Evolutionary conservation across 1,140 invertebrate species (phyloP).

Genomic region (Medauroidea extradentata): DNA sequence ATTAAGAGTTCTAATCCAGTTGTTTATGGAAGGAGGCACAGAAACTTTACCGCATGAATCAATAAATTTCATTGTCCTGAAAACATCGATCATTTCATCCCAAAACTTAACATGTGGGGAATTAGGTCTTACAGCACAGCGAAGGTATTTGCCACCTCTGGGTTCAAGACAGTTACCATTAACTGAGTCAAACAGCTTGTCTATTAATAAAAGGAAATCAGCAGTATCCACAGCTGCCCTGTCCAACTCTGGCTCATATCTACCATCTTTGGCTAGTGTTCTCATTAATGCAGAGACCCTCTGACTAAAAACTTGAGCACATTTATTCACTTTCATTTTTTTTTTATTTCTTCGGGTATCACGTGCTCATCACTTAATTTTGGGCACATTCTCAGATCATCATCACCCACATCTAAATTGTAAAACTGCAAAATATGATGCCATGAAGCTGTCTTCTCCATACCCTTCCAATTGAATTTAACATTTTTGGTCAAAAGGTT

Average conservation of each 20-base stretch:
- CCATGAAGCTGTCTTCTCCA: not conserved
- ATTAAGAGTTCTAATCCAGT: no score
- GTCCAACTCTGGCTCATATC: not conserved
- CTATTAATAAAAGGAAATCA: not conserved
- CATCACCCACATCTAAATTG: not conserved
- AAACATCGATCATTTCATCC: not conserved
- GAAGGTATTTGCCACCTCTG: not conserved
- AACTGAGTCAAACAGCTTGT: not conserved
- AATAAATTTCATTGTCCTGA: not conserved
- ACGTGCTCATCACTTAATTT: not conserved
- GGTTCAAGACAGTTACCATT: not conserved
- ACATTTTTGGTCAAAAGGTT: no score
- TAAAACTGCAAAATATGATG: constrained; percentile 1
- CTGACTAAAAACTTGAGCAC: not conserved
- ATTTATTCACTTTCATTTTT: constrained; percentile 4
- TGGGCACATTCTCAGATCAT: not conserved
- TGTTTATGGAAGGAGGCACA: no score
- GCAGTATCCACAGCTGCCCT: not conserved
- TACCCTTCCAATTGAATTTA: no score
- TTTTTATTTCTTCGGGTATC: constrained; percentile 3
- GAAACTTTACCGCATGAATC: no score
- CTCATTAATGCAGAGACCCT: constrained; percentile 1
- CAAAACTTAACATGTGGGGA: not conserved
- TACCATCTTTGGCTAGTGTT: not conserved
- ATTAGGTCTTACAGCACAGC: not conserved